These are phyloP conservation scores for Drosophila obscura DNA, from an alignment of 1,140 invertebrate species.

Conservation along the genomic window DNA sequence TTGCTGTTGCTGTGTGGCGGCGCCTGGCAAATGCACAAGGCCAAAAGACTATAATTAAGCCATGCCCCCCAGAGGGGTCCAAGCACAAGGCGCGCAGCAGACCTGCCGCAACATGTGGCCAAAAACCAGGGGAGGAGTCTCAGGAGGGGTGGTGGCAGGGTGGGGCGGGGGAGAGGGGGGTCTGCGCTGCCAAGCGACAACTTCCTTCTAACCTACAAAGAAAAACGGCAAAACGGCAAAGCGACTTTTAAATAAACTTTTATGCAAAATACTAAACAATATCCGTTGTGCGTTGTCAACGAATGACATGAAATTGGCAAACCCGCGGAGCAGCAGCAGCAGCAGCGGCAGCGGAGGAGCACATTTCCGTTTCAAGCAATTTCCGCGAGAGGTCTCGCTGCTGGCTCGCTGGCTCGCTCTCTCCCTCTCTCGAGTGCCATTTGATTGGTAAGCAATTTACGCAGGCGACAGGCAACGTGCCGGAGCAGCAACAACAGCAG, in stretches of 20 bases:
- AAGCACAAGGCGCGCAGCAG: constrained; percentile 16
- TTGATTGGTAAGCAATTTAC: constrained; percentile 78
- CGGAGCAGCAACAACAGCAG: not conserved
- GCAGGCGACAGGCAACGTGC: constrained; percentile 47
- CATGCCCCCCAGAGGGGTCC: constrained; percentile 56
- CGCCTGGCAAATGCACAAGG: constrained; percentile 69
- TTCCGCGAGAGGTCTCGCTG: constrained; percentile 61
- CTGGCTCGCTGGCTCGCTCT: constrained; percentile 53
- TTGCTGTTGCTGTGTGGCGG: constrained; percentile 51
- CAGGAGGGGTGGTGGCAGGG: not conserved
- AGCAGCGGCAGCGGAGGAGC: constrained; percentile 47
- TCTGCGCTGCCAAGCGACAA: constrained; percentile 38
- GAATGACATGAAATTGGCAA: constrained; percentile 78
- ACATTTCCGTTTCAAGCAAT: constrained; percentile 81
- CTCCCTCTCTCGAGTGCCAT: constrained; percentile 57
- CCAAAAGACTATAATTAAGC: constrained; percentile 82
- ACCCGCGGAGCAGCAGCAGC: constrained; percentile 24
- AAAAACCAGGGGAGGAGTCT: constrained; percentile 1
- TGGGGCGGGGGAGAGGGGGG: not conserved
- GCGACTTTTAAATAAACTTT: constrained; percentile 37
- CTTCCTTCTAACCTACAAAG: constrained; percentile 71
- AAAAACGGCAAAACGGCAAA: constrained; percentile 15
- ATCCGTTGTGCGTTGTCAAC: constrained; percentile 76
- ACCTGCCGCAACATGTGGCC: constrained; percentile 23
- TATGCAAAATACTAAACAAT: constrained; percentile 79